Evolutionary conservation across 2,113 vertebrate species (phyloP), one percentile per base, ranked within the genome.

Genomic region (Lethenteron reissneri): DNA sequence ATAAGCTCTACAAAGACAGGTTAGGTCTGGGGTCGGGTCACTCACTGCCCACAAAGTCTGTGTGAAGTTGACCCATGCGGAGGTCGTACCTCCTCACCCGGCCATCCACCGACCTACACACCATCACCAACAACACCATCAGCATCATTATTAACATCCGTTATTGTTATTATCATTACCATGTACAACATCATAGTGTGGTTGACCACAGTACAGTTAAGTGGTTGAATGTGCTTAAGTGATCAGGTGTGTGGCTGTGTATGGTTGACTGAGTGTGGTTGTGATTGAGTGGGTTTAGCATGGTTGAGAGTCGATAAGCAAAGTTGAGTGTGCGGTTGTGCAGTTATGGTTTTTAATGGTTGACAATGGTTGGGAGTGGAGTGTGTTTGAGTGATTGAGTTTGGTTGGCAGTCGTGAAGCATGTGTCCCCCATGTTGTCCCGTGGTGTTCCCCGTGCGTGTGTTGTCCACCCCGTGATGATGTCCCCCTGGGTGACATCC

Each of bases 21-120:
- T 41, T 25, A 25, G 25, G 25, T 25, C 25, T 25, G 25, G 25
- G 25, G 41, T 41, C 41, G 41, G 41, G 69, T 71, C 1, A 85
- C 87, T 86, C 69, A 96, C 92, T 95, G 79, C 79, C 84, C 62
- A 90, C 59, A 57, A 85, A 95, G 83, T 95, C 92, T 0, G 85
- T 85, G 59, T 78, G 80, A 62, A 95, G 82, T 73, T 92, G 84
- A 3, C 92, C 92, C 72, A 81, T 80, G 10, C 90, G 82, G n/a
- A 97, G 83, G 77, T 92, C 90, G 1, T 90, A 95, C 71, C 86
- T 85, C 10, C 89, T 81, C 62, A 88, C 75, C 8, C 83, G 81
- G 41, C 84, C 81, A 0, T 87, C 85, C 71, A 86, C 85, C 0
- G 87, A 94, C 64, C 90, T 95, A 73, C 59, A 70, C 12, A 41